Evolutionary conservation across 2,888 invertebrate genomes (phyloP).

Genomic region (Syrista parreyssii): DNA sequence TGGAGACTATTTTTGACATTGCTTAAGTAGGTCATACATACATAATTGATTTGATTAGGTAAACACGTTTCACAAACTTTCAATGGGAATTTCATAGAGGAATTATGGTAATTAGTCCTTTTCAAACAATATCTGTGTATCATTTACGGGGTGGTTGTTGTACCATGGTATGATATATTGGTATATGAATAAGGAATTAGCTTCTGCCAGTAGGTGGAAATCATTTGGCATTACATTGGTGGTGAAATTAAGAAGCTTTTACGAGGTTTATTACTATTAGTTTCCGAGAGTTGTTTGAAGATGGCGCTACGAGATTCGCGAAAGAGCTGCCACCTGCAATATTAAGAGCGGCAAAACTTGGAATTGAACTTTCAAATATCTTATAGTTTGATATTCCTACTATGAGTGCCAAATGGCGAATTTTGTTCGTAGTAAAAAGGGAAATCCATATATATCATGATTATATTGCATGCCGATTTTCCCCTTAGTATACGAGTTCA

Average conservation of each 20-base stretch:
- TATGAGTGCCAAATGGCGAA: neutral
- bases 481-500: neutral
- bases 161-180: neutral
- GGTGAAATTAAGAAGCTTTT: neutral
- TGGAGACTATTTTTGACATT: neutral
- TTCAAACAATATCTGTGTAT: neutral
- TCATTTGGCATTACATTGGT: neutral
- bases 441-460: neutral
- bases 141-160: too few species aligned
- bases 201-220: neutral
- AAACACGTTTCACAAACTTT: neutral
- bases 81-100: neutral
- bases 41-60: neutral
- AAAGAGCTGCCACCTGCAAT: neutral
- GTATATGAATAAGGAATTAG: neutral
- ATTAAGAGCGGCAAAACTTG: neutral
- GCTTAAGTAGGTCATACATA: neutral
- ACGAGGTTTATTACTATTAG: neutral
- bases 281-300: neutral
- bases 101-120: neutral
- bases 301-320: neutral
- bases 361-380: too few species aligned
- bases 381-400: neutral
- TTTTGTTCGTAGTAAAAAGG: neutral
- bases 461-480: neutral